Evolutionary conservation across 1,140 invertebrate genomes (phyloP), one percentile per base, ranked within the genome.

Genomic region (Caenorhabditis briggsae): DNA sequence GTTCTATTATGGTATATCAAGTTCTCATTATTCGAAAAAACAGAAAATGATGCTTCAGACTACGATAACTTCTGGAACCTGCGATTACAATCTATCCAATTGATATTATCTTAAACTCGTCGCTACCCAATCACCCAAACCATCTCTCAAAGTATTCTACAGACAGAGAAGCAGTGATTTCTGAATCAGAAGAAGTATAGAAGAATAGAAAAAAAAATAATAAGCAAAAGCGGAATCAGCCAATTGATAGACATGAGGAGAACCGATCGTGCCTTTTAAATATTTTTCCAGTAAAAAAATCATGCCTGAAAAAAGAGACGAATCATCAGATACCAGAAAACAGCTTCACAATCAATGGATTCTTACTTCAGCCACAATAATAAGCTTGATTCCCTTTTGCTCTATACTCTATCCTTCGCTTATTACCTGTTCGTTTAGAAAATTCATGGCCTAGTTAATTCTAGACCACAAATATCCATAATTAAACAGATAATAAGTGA

Each of bases 361-460:
- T 70, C 23, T 14, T 18, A 64, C 5, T 43, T 46, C 64, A 64
- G 61, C 64, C 12, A 20, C 64, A 20, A 70, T 3, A 64, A 64
- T 61, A 70, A 70, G 64, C 64, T 46, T 46, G 16, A 25, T 61
- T 41, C 55, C 58, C 50, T 82, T 41, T 82, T 53, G n/a, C 53
- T 53, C 23, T 7, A 53, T 55, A 23, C 48, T 78, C 25, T 8
- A 25, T 61, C 6, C 25, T 61, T 23, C 25, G 23, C n/a, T 61
- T 58, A 8, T n/a, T 58, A n/a, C 56, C 8, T 18, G 16, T 12
- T 11, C 11, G n/a, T 61, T 33, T 25, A n/a, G 23, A 23, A 61
- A 9, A 9, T 7, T 0, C 6, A 12, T 33, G 23, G 8, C 9
- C 59, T 61, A 61, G 18, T 9, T 20, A 3, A 5, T 61, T 25